phyloP scores from a whole-genome alignment of 2,113 vertebrate species.

The Fulica atra region DNA sequence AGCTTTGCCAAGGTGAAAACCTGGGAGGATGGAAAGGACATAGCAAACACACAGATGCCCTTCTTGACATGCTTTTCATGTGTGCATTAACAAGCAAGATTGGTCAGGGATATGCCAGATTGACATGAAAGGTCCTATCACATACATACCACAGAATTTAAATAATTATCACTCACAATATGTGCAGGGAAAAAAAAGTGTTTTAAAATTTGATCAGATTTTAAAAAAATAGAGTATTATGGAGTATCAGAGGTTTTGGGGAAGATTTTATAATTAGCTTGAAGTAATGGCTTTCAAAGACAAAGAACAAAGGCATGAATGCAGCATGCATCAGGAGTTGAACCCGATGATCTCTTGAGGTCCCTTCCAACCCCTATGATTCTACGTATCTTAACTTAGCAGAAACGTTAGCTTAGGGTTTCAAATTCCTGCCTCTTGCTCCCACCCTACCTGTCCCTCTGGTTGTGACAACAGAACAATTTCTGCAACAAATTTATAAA shows the following conservation, averaged over 20 bases:
- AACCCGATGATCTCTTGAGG: too few species aligned
- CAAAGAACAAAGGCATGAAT: neutral
- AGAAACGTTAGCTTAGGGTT: neutral
- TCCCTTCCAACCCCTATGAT: too few species aligned
- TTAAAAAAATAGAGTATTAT: neutral
- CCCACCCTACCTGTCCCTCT: neutral
- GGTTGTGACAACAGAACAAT: neutral
- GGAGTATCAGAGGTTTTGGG: neutral
- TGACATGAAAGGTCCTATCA: neutral
- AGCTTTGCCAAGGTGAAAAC: neutral
- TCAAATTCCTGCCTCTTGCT: neutral
- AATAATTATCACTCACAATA: neutral
- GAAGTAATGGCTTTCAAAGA: neutral
- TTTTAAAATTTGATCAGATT: neutral
- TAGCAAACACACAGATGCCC: neutral
- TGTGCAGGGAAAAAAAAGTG: neutral
- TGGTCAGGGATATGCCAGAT: neutral
- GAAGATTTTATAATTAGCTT: neutral
- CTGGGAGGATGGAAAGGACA: neutral
- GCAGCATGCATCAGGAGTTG: too few species aligned
- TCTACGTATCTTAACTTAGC: neutral
- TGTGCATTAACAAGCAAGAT: neutral
- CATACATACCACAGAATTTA: neutral
- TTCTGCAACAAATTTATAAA: neutral
- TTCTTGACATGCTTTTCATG: neutral